A percentile compares a stretch with the other conserved stretches of the same genome.
These are phyloP conservation scores for Forbesichthys agassizii DNA, from an alignment of 2,113 vertebrate genomes.

Conservation along the genomic window DNA sequence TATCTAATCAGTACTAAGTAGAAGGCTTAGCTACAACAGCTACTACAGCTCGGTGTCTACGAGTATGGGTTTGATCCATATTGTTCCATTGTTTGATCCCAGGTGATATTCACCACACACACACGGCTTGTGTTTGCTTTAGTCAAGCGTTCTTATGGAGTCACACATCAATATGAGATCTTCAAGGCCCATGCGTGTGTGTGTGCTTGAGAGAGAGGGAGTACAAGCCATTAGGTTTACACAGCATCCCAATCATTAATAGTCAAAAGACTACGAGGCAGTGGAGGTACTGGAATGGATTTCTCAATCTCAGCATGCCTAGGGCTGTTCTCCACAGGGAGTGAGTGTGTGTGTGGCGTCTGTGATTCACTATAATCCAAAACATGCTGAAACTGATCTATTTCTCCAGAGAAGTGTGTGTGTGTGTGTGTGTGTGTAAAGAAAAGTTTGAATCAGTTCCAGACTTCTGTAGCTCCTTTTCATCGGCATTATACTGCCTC, in stretches of 20 bases:
- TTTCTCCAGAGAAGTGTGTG: slow-evolving; percentile 15
- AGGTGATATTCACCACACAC: slow-evolving; percentile 9
- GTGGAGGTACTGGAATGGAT: slow-evolving; percentile 7
- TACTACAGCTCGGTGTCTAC: slow-evolving; percentile 19
- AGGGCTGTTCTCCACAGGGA: background rate
- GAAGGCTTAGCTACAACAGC: slow-evolving; percentile 45
- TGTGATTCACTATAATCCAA: slow-evolving; percentile 34
- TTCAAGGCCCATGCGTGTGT: background rate
- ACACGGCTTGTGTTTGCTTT: background rate
- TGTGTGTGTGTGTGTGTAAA: slow-evolving; percentile 10
- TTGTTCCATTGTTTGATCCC: slow-evolving; percentile 14
- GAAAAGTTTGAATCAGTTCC: slow-evolving; percentile 37
- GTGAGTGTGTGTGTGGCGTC: slow-evolving; percentile 1
- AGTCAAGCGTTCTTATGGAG: background rate
- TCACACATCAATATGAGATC: too few relatives aligned
- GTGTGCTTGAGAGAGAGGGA: background rate
- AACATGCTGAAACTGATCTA: slow-evolving; percentile 43
- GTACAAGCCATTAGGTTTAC: background rate
- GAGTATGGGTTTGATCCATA: slow-evolving; percentile 13
- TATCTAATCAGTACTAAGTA: slow-evolving; percentile 44
- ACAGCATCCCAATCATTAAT: slow-evolving; percentile 24
- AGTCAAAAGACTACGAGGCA: background rate
- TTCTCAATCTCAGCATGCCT: slow-evolving; percentile 56
- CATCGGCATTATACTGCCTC: slow-evolving; percentile 20
- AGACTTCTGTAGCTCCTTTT: slow-evolving; percentile 46